Conservation (phyloP, 2,888 invertebrate species). For the Tanypteryx hageni region DNA sequence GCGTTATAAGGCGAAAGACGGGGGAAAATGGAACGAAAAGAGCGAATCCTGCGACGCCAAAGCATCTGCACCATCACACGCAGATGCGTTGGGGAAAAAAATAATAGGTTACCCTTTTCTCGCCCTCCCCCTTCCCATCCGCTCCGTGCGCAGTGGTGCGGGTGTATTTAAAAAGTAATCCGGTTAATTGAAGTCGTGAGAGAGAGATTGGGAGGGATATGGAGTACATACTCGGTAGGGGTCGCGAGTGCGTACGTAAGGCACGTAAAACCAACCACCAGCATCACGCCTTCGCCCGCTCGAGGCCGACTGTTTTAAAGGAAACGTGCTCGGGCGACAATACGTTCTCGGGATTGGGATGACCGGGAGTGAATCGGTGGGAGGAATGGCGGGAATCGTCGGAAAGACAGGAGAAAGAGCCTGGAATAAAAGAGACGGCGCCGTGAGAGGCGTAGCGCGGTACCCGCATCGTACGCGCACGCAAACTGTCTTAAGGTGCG, state of each 20-base stretch:
- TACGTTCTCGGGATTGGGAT: background rate
- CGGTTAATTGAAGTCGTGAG: no score
- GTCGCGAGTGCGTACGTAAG: background rate
- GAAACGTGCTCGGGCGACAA: slow-evolving; percentile 4
- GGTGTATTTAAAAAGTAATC: slow-evolving; percentile 2
- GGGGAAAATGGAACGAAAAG: background rate
- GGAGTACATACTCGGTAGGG: background rate
- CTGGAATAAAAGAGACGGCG: no score
- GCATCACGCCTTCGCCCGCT: background rate
- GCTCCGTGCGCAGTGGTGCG: background rate
- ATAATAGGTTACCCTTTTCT: no score
- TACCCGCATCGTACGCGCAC: background rate
- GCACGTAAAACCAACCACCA: background rate
- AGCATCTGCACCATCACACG: slow-evolving; percentile 24
- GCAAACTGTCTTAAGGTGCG: background rate
- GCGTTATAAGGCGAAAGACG: background rate
- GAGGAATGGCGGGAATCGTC: background rate
- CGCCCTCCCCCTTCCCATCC: no score
- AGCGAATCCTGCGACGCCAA: background rate
- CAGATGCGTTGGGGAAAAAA: background rate
- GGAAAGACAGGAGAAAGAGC: background rate
- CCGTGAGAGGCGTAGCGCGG: background rate
- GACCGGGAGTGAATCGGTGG: background rate
- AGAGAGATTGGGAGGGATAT: no score
- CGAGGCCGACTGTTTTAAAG: background rate